Evolutionary conservation across 2,797 vertebrate genomes (phyloP).

Genomic region (Lepus oiostolus): DNA sequence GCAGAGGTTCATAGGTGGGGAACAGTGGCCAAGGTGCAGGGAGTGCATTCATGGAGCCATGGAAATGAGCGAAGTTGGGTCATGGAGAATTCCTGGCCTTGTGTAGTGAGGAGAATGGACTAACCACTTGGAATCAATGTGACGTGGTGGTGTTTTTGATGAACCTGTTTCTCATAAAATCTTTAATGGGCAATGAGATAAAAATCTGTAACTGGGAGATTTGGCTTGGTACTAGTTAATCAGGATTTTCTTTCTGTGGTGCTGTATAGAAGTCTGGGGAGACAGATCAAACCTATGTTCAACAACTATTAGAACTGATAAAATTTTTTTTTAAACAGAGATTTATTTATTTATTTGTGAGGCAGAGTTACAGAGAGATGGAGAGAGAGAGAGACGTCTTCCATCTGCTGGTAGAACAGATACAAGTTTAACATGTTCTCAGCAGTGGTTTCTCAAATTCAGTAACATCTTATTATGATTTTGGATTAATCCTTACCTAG

Average conservation of each 20-base stretch:
- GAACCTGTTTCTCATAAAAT: conserved; percentile 10
- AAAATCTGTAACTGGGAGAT: background rate
- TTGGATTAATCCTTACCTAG: conserved; percentile 36
- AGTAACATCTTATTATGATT: background rate
- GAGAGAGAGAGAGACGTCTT: too few relatives aligned
- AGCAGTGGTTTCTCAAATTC: conserved; percentile 16
- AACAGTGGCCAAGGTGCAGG: background rate
- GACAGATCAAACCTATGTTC: background rate
- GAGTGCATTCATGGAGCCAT: background rate
- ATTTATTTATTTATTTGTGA: too few relatives aligned
- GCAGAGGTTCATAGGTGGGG: background rate
- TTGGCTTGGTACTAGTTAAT: background rate
- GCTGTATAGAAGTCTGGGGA: conserved; percentile 33
- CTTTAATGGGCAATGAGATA: background rate
- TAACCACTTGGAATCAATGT: background rate
- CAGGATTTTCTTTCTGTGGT: conserved; percentile 55
- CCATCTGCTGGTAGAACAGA: background rate
- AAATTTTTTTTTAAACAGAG: too few relatives aligned
- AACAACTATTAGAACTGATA: conserved; percentile 32
- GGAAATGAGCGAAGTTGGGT: background rate
- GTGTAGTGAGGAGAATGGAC: background rate
- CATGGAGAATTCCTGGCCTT: background rate
- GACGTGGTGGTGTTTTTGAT: background rate
- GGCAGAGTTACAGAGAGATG: too few relatives aligned
- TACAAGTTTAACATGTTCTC: conserved; percentile 26